Evolutionary conservation across 30 jellyfish, hydroid and myxozoan genomes (phyloP).

Genomic region (Chironex yamaguchii): DNA sequence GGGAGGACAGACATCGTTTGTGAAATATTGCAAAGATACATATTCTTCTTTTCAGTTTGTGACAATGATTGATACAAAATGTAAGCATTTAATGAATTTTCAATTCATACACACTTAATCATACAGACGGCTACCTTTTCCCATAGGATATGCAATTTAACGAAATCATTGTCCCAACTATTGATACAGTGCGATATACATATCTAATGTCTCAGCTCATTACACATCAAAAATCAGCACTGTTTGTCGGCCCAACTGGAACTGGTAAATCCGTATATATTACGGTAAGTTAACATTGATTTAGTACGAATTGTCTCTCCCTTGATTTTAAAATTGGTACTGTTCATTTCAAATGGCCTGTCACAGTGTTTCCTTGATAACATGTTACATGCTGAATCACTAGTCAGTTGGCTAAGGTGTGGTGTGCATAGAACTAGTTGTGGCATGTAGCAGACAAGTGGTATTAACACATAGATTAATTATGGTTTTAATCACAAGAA

Average conservation of each 20-base stretch:
- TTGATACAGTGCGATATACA: conserved; percentile 96
- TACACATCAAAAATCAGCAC: conserved; percentile 85
- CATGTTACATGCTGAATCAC: no score
- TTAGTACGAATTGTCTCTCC: not conserved
- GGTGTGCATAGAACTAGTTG: no score
- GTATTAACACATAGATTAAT: not conserved
- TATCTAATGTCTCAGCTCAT: conserved; percentile 86
- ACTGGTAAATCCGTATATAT: conserved; percentile 98
- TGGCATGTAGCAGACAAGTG: conserved; percentile 1
- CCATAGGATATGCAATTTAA: conserved; percentile 84
- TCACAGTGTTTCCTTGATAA: not conserved
- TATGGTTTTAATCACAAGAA: not conserved
- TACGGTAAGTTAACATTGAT: conserved; percentile 70
- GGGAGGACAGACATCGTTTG: no score
- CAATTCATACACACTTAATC: no score
- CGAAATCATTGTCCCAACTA: conserved; percentile 97
- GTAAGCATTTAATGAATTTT: no score
- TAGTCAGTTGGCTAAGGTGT: no score
- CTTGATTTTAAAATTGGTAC: not conserved
- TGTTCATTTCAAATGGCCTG: not conserved
- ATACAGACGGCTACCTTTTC: no score
- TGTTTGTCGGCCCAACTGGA: conserved; percentile 98
- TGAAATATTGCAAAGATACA: no score
- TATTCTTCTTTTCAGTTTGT: no score
- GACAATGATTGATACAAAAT: no score